phyloP scores from a whole-genome alignment of 2,113 vertebrate genomes.

The Puma concolor region DNA sequence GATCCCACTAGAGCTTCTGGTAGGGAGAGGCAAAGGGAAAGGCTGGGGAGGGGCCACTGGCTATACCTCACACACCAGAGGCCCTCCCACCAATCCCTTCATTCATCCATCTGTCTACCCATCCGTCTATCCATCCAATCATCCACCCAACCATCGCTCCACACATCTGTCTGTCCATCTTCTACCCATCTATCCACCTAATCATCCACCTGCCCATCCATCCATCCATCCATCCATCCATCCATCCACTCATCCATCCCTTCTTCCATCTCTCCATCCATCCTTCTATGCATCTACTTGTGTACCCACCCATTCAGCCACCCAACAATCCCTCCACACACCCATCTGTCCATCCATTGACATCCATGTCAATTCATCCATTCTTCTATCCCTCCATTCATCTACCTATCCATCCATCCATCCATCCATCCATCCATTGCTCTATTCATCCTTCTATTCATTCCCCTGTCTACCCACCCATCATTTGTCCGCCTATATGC shows the following conservation, averaged over 20 bases:
- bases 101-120: fast-evolving
- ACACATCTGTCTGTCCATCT: fast-evolving
- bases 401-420: not conserved
- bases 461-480: not conserved
- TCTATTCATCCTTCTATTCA: not conserved
- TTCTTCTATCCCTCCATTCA: not conserved
- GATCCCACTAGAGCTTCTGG: not conserved
- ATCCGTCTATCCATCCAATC: fast-evolving
- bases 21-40: not conserved
- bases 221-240: too few species aligned
- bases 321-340: not conserved
- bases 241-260: not conserved
- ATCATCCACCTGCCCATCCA: not conserved
- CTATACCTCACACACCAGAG: not conserved
- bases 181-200: not conserved
- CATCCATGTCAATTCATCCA: not conserved
- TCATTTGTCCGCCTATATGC: not conserved
- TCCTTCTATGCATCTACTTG: too few species aligned
- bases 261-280: too few species aligned
- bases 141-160: too few species aligned
- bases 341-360: not conserved
- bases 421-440: not conserved
- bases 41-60: not conserved
- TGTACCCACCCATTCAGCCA: not conserved
- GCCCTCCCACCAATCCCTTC: not conserved